phyloP scores from a whole-genome alignment of 2,797 vertebrate species.

The Bradypus variegatus region DNA sequence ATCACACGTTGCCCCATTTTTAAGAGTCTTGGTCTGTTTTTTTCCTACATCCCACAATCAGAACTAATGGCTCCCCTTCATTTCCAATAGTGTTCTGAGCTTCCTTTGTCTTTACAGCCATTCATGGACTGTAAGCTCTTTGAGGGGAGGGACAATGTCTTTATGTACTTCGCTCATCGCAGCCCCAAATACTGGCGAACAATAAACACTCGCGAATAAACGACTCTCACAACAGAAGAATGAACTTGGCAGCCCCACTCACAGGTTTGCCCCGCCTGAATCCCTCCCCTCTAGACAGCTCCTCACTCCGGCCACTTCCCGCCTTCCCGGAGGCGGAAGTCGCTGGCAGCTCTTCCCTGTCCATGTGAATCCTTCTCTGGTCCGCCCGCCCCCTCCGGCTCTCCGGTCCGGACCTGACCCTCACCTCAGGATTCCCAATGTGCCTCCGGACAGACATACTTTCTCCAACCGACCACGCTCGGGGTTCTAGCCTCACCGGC shows the following conservation, averaged over 20 bases:
- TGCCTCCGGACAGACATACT: slow-evolving; percentile 78
- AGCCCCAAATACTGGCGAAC: rapidly evolving
- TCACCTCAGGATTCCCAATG: slow-evolving; percentile 80
- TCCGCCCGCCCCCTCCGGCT: slow-evolving; percentile 33
- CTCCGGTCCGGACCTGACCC: slow-evolving; percentile 13
- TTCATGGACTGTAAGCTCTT: background rate
- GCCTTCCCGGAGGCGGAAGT: slow-evolving; percentile 61
- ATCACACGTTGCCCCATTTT: background rate
- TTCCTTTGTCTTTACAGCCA: background rate
- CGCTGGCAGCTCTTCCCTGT: slow-evolving; percentile 30
- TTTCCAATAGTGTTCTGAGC: background rate
- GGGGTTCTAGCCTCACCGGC: slow-evolving; percentile 24
- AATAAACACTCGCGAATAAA: no score
- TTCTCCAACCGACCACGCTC: slow-evolving; percentile 62
- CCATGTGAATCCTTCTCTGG: slow-evolving; percentile 59
- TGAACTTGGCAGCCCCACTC: no score
- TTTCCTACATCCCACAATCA: background rate
- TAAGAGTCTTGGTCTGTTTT: background rate
- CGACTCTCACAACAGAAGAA: no score
- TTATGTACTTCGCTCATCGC: background rate
- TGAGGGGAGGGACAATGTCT: slow-evolving; percentile 15
- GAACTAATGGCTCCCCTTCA: background rate
- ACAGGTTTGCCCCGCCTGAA: background rate
- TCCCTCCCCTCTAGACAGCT: slow-evolving; percentile 15
- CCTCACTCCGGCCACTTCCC: slow-evolving; percentile 45